These are phyloP conservation scores for Cataglyphis rosenhaueri DNA, from an alignment of 2,888 invertebrate genomes.

Conservation along the genomic window DNA sequence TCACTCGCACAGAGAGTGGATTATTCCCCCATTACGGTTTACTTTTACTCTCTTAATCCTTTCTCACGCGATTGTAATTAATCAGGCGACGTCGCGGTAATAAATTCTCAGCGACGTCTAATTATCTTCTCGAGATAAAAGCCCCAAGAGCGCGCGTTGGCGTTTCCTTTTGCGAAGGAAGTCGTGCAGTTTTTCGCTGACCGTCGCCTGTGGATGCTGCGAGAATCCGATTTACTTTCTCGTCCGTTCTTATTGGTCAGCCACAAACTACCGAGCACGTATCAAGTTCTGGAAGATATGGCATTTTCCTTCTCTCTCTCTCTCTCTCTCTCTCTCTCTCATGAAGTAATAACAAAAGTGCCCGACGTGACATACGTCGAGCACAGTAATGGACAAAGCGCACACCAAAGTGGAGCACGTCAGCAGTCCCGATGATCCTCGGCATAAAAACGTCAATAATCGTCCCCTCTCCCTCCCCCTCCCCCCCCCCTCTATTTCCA, in stretches of 20 bases:
- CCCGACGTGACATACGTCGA: conserved; percentile 33
- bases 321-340: not conserved
- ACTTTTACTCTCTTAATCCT: conserved; percentile 18
- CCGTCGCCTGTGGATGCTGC: not conserved
- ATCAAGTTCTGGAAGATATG: conserved; percentile 4
- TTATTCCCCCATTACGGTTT: not conserved
- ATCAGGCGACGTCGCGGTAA: conserved; percentile 13
- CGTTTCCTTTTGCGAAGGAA: not conserved
- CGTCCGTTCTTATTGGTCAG: conserved; percentile 11
- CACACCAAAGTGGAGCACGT: conserved; percentile 39
- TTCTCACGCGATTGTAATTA: conserved; percentile 12
- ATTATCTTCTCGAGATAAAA: conserved; percentile 34
- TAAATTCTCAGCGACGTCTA: conserved; percentile 32
- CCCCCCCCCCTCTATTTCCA: too few relatives aligned
- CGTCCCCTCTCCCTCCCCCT: not conserved
- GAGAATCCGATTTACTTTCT: conserved; percentile 37
- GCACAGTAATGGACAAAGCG: conserved; percentile 35
- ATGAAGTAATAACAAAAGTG: conserved; percentile 48
- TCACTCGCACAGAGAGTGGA: not conserved
- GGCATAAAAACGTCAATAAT: conserved; percentile 46
- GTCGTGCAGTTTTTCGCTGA: conserved; percentile 31
- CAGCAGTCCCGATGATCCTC: conserved; percentile 47
- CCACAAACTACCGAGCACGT: not conserved
- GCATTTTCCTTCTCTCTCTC: not conserved
- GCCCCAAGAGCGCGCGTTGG: not conserved